Conservation (phyloP, 23 tunicate genomes). For the Styela plicata region DNA sequence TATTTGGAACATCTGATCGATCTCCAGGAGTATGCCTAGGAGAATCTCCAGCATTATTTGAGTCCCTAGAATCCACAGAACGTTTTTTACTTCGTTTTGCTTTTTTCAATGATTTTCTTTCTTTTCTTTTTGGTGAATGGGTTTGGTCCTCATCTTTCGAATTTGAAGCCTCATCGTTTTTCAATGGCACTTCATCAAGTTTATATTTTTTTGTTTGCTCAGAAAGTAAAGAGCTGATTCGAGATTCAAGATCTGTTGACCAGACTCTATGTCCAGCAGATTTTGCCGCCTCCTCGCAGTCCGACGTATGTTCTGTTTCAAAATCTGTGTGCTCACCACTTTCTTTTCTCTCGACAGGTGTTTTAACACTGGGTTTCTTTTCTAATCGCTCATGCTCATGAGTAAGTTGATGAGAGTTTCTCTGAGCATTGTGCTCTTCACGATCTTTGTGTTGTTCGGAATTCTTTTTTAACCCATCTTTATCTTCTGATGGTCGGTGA, state of each 20-base stretch:
- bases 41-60: neutral
- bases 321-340: neutral
- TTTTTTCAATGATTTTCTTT: neutral
- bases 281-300: constrained; percentile 12
- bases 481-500: neutral
- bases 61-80: neutral
- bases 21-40: neutral
- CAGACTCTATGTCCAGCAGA: constrained; percentile 10
- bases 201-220: constrained; percentile 56
- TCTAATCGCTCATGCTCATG: neutral
- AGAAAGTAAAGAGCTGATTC: constrained; percentile 36
- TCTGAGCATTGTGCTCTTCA: neutral
- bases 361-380: neutral
- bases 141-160: neutral
- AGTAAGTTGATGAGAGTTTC: neutral
- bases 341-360: neutral
- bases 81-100: neutral
- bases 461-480: no score
- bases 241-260: constrained; percentile 44
- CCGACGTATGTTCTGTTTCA: constrained; percentile 12
- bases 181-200: neutral
- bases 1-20: neutral
- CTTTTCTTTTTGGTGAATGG: neutral
- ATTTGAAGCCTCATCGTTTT: neutral
- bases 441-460: neutral